Base-by-base conservation (phyloP, 2,888 invertebrate species). In the Gerris lacustris region DNA sequence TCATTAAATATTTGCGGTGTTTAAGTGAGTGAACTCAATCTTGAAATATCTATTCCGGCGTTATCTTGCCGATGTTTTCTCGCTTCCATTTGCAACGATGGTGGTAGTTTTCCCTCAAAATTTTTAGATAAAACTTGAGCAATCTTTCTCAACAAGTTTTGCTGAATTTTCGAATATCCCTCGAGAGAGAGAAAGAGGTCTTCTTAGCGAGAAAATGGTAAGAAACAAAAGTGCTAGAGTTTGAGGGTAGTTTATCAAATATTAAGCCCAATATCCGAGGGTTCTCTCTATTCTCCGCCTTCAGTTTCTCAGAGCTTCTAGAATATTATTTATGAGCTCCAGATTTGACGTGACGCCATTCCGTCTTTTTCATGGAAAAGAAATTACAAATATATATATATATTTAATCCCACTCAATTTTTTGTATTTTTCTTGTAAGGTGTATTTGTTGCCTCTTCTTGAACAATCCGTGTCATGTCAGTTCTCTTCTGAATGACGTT, bases 191-290 rank as follows among this genome's bases (percentile, higher is more conserved):
- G 55, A 55, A 5, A 55, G 55, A 55, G 15, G 15, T 55, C 15
- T 55, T 55, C 55, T 55, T 55, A 11, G 9, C 2, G 15, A 55
- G 55, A 55, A 55, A 55, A 55, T 55, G 15, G 55, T 11, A 55
- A 55, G 55, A 55, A 55, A 55, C 55, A 55, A 47, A 47, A 47
- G 55, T 55, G 55, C 15, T 11, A 55, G 55, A 55, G 55, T 55
- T 55, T 55, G 55, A 55, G 55, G 55, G 55, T 55, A 55, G 55
- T 55, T 55, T 55, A 55, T 55, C 55, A 55, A 55, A 55, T 55
- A 55, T 55, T 55, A 11, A 55, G 55, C 55, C 55, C 55, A 55
- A 55, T 55, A 55, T 55, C 55, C 55, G 9, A 15, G 55, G 55
- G 55, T 55, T 55, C 55, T 15, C 15, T 55, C 55, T 31, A 31